Base-by-base conservation (phyloP, 1,140 invertebrate species). In the Ceratitis capitata region DNA sequence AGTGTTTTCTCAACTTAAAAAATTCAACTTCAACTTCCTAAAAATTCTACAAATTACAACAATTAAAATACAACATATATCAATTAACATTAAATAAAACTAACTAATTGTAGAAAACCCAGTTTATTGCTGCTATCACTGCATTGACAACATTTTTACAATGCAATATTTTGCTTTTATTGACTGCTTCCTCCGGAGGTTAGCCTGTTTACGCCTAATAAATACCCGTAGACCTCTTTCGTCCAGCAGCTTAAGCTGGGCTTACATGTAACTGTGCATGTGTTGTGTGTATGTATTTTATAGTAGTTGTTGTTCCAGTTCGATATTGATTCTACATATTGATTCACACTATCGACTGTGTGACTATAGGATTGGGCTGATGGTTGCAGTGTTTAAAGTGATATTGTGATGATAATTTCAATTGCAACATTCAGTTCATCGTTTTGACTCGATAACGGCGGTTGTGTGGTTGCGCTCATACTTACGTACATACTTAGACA, bases 371-470 rank as follows among this genome's bases (percentile, higher is more conserved):
- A 23, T 42, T 45, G 69, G 35, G 39, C n/a, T 47, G 69, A 45
- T 42, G n/a, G 19, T 5, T 78, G 19, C 9, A 78, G 23, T 19
- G 39, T 78, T 39, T 78, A 78, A 78, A 78, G 69, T 45, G 29
- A 78, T 78, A 39, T 78, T 23, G 69, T 45, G 39, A 45, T 45
- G 69, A 78, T 35, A 88, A 90, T 85, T 87, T 88, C 88, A 86
- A 85, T 85, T 87, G 84, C 87, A 84, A 84, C 87, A 89, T 89
- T 91, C 90, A 91, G 90, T 91, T 88, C 89, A 90, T 87, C 89
- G 89, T 87, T 87, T 90, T 87, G 87, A 86, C 89, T 91, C 89
- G 89, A 89, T 87, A 86, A 87, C 89, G 88, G 86, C 90, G 89
- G 89, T 88, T 89, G 88, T 88, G 87, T 87, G 45, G 56, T 82